phyloP scores from a whole-genome alignment of 2,113 vertebrate species.

The Hydropotes inermis region DNA sequence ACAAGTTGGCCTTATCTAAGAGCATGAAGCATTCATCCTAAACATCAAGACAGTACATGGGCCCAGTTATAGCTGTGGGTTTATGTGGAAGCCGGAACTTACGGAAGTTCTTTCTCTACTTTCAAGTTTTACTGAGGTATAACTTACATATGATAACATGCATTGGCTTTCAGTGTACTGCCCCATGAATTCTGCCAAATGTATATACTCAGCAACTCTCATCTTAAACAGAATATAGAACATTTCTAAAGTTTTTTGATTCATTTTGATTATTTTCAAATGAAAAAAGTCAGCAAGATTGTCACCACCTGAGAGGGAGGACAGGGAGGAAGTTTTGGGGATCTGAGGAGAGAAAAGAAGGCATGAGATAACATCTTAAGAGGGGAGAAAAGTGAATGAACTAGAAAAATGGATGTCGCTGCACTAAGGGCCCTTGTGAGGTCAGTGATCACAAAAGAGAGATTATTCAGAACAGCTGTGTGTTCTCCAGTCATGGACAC shows the following conservation, averaged over 20 bases:
- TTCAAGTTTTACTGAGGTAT: not conserved
- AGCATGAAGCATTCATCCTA: no score
- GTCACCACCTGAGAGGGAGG: not conserved
- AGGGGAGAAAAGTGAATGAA: not conserved
- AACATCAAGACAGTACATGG: not conserved
- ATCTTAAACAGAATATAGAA: not conserved
- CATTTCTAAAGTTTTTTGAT: not conserved
- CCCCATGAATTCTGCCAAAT: not conserved
- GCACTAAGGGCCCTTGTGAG: not conserved
- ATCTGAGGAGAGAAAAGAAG: not conserved
- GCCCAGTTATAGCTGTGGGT: not conserved
- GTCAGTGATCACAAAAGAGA: not conserved
- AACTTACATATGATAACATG: not conserved
- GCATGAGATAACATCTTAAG: not conserved
- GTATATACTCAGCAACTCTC: not conserved
- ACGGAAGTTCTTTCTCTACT: not conserved
- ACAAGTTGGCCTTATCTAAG: not conserved
- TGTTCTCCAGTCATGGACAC: not conserved
- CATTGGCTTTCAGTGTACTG: not conserved
- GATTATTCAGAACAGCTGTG: not conserved
- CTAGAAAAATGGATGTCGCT: not conserved
- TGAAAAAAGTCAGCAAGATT: not conserved
- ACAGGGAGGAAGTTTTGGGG: not conserved
- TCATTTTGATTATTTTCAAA: not conserved
- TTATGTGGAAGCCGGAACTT: not conserved